Base-by-base conservation (phyloP, 92 coral and sea anemone genomes). In the Porites divaricata region DNA sequence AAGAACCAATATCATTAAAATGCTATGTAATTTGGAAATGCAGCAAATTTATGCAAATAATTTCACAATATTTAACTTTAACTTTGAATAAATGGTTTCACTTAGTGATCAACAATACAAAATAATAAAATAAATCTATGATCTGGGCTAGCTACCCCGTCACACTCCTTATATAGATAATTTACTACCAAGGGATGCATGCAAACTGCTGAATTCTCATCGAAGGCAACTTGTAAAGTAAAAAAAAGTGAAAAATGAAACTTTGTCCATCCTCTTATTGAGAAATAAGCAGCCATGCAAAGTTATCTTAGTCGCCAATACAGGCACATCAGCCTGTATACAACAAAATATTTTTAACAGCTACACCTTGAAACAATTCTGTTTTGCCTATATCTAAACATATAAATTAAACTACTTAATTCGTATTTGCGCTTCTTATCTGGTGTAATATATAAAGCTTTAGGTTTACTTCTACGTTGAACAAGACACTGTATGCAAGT, bases 81-180 rank as follows among this genome's bases (percentile, higher is more conserved):
- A 64, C 79, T 70, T 45, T 72, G n/a, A 12, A 72, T 73, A 48
- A 72, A 62, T 58, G 8, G 59, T 73, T 80, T 82, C 72, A 61
- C 78, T 61, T 72, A 50, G 52, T 54, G 79, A 82, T 82, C 86
- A 72, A 70, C 19, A 59, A 81, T 82, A 82, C 70, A 82, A 82
- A 82, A 82, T 82, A 82, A 82, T 24, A 81, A 81, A 81, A 81
- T 81, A 81, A 81, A 57, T 81, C 78, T 81, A 81, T 71, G 22
- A 28, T 41, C 41, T 4, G 68, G 58, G 76, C 62, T 64, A 48
- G n/a, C 72, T 63, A 64, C 6, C 80, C 68, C 35, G 22, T 57
- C 16, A 76, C 65, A 59, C 48, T 24, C 53, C 63, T 45, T 22
- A 54, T 4, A 35, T 17, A 12, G 24, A 23, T n/a, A 15, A 66